Conservation (phyloP, 1,140 invertebrate species). For the Dendroctonus valens region DNA sequence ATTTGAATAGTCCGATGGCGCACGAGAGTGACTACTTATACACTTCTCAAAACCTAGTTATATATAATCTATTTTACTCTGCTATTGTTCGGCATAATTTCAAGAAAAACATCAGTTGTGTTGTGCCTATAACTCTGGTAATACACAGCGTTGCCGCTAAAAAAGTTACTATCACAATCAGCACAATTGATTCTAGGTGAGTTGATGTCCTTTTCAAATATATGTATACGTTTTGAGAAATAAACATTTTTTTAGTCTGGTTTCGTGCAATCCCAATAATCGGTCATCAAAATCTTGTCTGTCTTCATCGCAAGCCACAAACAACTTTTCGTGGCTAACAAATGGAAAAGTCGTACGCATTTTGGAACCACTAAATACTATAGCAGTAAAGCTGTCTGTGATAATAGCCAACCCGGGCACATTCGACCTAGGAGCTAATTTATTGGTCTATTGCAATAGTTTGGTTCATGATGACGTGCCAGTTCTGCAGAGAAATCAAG, state of each 20-base stretch:
- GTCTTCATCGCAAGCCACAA: conserved; percentile 36
- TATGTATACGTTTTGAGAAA: not conserved
- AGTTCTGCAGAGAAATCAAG: conserved; percentile 44
- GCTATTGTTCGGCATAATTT: conserved; percentile 56
- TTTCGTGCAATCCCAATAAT: not conserved
- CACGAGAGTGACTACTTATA: conserved; percentile 27
- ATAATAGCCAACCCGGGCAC: conserved; percentile 45
- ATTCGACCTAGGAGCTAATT: conserved; percentile 47
- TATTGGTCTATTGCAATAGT: conserved; percentile 45
- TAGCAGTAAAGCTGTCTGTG: conserved; percentile 40
- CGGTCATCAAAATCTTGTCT: not conserved
- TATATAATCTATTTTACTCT: conserved; percentile 55
- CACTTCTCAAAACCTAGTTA: conserved; percentile 47
- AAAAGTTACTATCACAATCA: conserved; percentile 42
- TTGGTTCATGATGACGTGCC: conserved; percentile 34
- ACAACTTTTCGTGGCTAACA: conserved; percentile 46
- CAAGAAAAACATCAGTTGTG: conserved; percentile 52
- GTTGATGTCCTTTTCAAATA: conserved; percentile 2
- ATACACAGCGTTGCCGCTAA: conserved; percentile 47
- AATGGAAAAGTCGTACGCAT: conserved; percentile 39
- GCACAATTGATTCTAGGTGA: conserved; percentile 44
- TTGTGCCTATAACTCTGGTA: conserved; percentile 56
- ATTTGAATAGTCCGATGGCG: conserved; percentile 33
- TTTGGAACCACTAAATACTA: conserved; percentile 43
- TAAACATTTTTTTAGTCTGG: not conserved